Conservation (phyloP, 2,797 vertebrate genomes). For the Crenichthys baileyi region DNA sequence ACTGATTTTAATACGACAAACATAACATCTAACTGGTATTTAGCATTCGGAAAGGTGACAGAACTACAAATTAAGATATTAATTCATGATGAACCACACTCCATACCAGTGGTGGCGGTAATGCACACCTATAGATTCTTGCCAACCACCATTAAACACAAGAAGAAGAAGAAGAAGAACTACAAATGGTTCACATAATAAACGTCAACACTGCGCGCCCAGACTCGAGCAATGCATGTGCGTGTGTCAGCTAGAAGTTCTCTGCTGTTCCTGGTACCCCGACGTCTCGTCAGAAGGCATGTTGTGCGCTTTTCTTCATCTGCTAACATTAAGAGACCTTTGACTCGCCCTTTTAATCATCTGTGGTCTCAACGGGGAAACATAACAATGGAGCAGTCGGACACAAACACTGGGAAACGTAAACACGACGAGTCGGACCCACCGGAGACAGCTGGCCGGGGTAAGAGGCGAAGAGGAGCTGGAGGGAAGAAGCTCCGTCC, state of each 20-base stretch:
- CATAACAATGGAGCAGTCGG: slow-evolving; percentile 45
- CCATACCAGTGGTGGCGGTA: too few relatives aligned
- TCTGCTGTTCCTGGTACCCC: accelerated
- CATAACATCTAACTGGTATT: background rate
- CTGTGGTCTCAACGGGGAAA: slow-evolving; percentile 9
- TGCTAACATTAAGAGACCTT: accelerated
- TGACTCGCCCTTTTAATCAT: background rate
- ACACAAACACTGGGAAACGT: slow-evolving; percentile 57
- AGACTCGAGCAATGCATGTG: slow-evolving; percentile 44
- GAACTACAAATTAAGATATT: slow-evolving; percentile 1
- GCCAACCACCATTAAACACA: too few relatives aligned
- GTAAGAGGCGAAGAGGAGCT: slow-evolving; percentile 74
- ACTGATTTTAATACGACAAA: background rate
- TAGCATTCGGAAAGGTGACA: background rate
- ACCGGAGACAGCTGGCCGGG: slow-evolving; percentile 24
- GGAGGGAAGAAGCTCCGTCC: slow-evolving; percentile 72
- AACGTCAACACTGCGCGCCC: slow-evolving; percentile 59
- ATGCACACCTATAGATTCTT: too few relatives aligned
- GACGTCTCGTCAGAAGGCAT: background rate
- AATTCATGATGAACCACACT: too few relatives aligned
- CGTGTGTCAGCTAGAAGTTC: background rate
- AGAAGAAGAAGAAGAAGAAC: slow-evolving; percentile 4
- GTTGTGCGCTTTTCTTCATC: accelerated
- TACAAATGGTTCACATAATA: background rate
- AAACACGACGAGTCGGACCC: slow-evolving; percentile 65